Evolutionary conservation across 2,797 vertebrate genomes (phyloP), one percentile per base, ranked within the genome.

Genomic region (Phoeniculus purpureus): DNA sequence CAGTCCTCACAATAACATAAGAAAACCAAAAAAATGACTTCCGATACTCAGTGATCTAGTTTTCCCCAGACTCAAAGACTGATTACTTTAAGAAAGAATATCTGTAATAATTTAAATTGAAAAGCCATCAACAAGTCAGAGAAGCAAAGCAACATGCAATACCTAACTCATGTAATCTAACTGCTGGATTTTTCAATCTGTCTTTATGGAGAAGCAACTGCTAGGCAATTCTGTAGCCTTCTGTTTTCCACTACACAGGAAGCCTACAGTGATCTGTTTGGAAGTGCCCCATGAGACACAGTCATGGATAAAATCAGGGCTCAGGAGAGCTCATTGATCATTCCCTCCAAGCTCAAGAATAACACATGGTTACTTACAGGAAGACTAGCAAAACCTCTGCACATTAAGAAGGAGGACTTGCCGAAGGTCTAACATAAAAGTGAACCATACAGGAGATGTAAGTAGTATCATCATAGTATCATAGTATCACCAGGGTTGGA

Each of bases 41-140:
- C 74, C 87, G 48, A 43, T 92, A 55, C 70, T 81, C 40, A 87
- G 43, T 89, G 66, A 85, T 76, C 66, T 89, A 85, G 48, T 91
- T 92, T 92, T 93, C 62, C 59, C 66, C 26, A 87, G 40, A 45
- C 62, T 81, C 55, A 72, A 89, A 72, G 81, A 81, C 68, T 62
- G 94, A 93, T 92, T 91, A 87, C 43, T 52, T 91, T 78, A 85
- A 81, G 73, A 78, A 93, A 75, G 8, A 93, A 59, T 87, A 87
- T 93, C 93, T 91, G 8, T 78, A 55, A 59, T 85, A 72, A 87
- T 78, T 48, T 31, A 48, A 66, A 48, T 52, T 94, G 92, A 87
- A 23, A 93, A 87, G 75, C 64, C 7, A 37, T 4, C 23, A 85
- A 15, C 27, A 84, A 71, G 55, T 87, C n/a, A 89, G 51, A 62